Conservation (phyloP, 1,140 invertebrate species). For the Eriocheir sinensis region DNA sequence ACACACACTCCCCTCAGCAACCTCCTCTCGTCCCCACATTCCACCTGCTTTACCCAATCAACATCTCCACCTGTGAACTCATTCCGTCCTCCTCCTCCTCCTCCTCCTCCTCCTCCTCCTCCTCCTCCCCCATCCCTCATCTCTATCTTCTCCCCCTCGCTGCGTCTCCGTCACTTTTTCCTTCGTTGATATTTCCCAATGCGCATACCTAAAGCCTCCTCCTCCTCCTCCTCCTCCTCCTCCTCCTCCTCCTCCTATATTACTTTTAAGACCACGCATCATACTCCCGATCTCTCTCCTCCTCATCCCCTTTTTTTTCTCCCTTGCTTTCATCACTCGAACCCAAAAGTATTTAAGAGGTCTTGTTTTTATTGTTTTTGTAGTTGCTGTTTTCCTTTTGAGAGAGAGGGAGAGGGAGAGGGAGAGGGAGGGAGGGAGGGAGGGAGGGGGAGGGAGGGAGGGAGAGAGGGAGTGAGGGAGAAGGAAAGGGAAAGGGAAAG, state of each 20-base stretch:
- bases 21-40: background rate
- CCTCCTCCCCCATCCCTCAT: background rate
- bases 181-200: background rate
- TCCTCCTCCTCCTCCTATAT: background rate
- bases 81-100: background rate
- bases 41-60: background rate
- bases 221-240: background rate
- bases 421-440: slow-evolving; percentile 42
- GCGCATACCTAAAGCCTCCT: background rate
- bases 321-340: background rate
- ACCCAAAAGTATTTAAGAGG: background rate
- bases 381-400: background rate
- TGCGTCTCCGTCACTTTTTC: no score
- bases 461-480: background rate
- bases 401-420: slow-evolving; percentile 39
- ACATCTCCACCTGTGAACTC: background rate
- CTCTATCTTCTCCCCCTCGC: background rate
- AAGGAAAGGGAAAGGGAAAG: background rate
- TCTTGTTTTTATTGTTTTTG: background rate
- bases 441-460: slow-evolving; percentile 30
- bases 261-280: background rate
- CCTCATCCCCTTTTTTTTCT: background rate
- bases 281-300: background rate
- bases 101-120: background rate
- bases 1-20: slow-evolving; percentile 1